Evolutionary conservation across 2,888 invertebrate genomes (phyloP), one percentile per base, ranked within the genome.

Genomic region (Dynastes maya): DNA sequence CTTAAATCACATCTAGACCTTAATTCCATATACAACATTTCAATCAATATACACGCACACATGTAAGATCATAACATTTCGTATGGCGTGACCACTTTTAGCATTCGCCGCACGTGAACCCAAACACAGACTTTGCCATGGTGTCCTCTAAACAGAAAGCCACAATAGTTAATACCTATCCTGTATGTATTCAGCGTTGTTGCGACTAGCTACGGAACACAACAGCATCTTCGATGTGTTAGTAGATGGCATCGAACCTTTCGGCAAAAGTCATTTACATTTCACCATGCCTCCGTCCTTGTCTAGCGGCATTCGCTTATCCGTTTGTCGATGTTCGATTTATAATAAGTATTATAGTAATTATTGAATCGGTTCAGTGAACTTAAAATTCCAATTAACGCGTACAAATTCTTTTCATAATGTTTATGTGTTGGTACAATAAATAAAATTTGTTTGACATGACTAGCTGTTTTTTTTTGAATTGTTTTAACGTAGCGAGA

Each of bases 181-280:
- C 32, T 11, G 63, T 67, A 37, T 37, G 32, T 29, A 29, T 63
- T 8, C 29, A 29, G 63, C 4, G 63, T 13, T 32, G 64, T 32
- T 40, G 8, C 37, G 32, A n/a, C 13, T 70, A 68, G 49, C 53
- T 32, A 53, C 53, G 55, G 22, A 58, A 58, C 55, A 58, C 55
- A 22, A 58, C 22, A 58, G 16, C 55, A 22, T 22, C 16, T 27
- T 22, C 8, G 55, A 58, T 58, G 55, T 58, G 55, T 22, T 58
- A 58, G 58, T 32, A 55, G 58, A 72, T 58, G 72, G 58, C 72
- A 72, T 58, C 72, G 72, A 72, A 72, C 72, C 58, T 72, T 72
- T 72, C 72, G 72, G 72, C 72, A 68, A 49, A 72, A 72, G 72
- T 72, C 72, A 29, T 72, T 72, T 72, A 72, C 72, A 72, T 72